A percentile compares a stretch with the other conserved stretches of the same genome.
Evolutionary conservation across 2,888 invertebrate species (phyloP).

Genomic region (Melieria picta): DNA sequence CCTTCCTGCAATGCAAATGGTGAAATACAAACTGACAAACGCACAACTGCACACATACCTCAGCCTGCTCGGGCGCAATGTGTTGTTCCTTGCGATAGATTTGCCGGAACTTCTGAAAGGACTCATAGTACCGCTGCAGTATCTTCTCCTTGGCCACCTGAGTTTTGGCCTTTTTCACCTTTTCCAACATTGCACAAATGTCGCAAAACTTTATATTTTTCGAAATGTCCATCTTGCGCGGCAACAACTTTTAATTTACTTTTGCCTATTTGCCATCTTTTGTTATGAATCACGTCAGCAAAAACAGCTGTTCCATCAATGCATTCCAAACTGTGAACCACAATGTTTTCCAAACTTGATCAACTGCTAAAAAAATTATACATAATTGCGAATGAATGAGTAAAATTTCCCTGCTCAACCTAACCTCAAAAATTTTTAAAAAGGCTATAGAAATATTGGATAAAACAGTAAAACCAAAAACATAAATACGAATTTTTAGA

Average conservation of each 20-base stretch:
- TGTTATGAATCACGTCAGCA: neutral
- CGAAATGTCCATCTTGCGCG: conserved; percentile 54
- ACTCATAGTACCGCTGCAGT: conserved; percentile 56
- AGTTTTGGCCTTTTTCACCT: conserved; percentile 50
- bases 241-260: neutral
- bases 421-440: no score
- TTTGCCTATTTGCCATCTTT: conserved; percentile 1
- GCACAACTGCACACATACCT: conserved; percentile 34
- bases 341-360: no score
- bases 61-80: conserved; percentile 36
- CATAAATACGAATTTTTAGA: no score
- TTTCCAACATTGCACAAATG: conserved; percentile 58
- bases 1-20: conserved; percentile 61
- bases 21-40: neutral
- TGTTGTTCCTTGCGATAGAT: conserved; percentile 48
- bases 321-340: no score
- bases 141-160: conserved; percentile 51
- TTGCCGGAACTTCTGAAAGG: conserved; percentile 56
- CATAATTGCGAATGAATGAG: no score
- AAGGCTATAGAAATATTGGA: no score
- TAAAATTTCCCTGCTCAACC: no score
- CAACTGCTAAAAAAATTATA: no score
- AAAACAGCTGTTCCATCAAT: no score
- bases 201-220: conserved; percentile 58
- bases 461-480: no score